Base-by-base conservation (phyloP, 2,888 invertebrate genomes). In the Helicoverpa assulta region DNA sequence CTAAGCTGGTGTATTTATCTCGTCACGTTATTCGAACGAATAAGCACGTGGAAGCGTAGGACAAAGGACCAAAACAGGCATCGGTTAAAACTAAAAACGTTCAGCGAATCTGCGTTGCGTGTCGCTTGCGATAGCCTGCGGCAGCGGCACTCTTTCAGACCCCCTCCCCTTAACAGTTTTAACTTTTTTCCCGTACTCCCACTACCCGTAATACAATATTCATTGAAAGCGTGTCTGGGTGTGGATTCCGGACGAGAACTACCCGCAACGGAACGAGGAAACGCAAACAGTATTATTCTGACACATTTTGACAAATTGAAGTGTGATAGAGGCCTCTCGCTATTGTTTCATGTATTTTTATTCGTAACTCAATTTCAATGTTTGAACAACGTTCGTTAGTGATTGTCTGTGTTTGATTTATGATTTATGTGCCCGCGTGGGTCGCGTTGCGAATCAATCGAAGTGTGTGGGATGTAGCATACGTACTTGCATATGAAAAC, bases 381-480 rank as follows among this genome's bases (percentile, higher is more conserved):
- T 92, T 93, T 92, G 91, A 89, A 89, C 90, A 87, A 82, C 86
- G 92, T 94, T 94, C 94, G 95, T 94, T 95, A 95, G 93, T 88
- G 91, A 91, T 89, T 90, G 91, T 90, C 89, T 90, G 88, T 89
- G 87, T 90, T 94, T 93, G 92, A 92, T 93, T 92, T 92, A 91
- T 91, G 92, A 92, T 91, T 91, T 91, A 90, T 89, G 82, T 84
- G 81, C 76, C 76, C 72, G 88, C 84, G 90, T 91, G 89, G 91
- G 89, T 77, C 67, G 90, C 88, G 88, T 86, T 78, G 87, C 90
- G 86, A 92, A 91, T 92, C 90, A 85, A 89, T 90, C 69, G 68
- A 72, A 72, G 70, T 80, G 86, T 83, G 88, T 89, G 86, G 90
- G 90, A 76, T 81, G 70, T 29, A 68, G 76, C 70, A 67, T 47